Evolutionary conservation across 1,140 invertebrate species (phyloP).

Genomic region (Philotrypesis tridentata): DNA sequence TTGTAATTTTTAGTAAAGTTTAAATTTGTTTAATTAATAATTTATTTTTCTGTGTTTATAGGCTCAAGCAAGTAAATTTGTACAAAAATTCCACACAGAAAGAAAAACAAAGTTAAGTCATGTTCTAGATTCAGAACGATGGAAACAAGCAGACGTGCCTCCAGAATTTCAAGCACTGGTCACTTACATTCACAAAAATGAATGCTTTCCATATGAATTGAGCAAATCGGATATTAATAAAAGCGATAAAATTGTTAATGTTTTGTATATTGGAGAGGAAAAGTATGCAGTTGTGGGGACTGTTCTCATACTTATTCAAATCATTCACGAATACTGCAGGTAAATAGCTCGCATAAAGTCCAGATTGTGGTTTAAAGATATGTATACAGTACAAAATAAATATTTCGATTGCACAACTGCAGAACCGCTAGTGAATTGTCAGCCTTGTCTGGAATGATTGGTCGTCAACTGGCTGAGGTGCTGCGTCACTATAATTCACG

Average conservation of each 20-base stretch:
- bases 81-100: slow-evolving; percentile 92
- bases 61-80: slow-evolving; percentile 90
- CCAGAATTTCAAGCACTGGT: slow-evolving; percentile 89
- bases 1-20: slow-evolving; percentile 19
- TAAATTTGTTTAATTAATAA: slow-evolving; percentile 4
- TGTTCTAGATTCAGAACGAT: slow-evolving; percentile 92
- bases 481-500: slow-evolving; percentile 93
- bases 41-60: slow-evolving; percentile 48
- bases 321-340: slow-evolving; percentile 93
- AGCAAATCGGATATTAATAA: slow-evolving; percentile 63
- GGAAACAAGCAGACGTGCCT: slow-evolving; percentile 95
- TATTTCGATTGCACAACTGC: slow-evolving; percentile 37
- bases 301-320: slow-evolving; percentile 88
- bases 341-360: slow-evolving; percentile 65
- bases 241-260: slow-evolving; percentile 60
- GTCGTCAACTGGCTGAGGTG: slow-evolving; percentile 89
- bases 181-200: slow-evolving; percentile 65
- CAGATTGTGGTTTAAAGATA: neutral
- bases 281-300: slow-evolving; percentile 90
- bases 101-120: slow-evolving; percentile 88
- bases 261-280: slow-evolving; percentile 84
- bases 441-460: slow-evolving; percentile 79
- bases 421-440: slow-evolving; percentile 75
- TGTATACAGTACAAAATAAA: neutral
- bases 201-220: slow-evolving; percentile 71